A percentile compares a stretch with the other conserved stretches of the same genome.
These are phyloP conservation scores for Sebastes matsubarae DNA, from an alignment of 2,797 vertebrate species.

Conservation along the genomic window DNA sequence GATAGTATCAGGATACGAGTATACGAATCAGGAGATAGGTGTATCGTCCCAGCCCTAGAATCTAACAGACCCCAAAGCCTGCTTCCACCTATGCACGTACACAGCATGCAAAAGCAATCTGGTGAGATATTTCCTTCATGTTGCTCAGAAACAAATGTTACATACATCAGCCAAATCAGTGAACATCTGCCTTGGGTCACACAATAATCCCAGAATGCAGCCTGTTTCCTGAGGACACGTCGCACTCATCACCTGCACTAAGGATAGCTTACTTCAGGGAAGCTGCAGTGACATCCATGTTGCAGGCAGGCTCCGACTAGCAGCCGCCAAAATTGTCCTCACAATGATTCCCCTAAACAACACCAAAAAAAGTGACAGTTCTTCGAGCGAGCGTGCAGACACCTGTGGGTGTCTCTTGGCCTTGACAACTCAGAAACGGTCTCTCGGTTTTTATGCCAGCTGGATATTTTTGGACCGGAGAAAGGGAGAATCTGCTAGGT, in stretches of 20 bases:
- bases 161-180: slow-evolving; percentile 18
- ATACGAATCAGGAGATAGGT: too few relatives aligned
- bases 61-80: slow-evolving; percentile 20
- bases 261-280: slow-evolving; percentile 22
- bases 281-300: slow-evolving; percentile 24
- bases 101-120: slow-evolving; percentile 20
- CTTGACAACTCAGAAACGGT: slow-evolving; percentile 50
- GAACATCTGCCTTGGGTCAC: slow-evolving; percentile 35
- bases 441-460: slow-evolving; percentile 33
- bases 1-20: too few relatives aligned
- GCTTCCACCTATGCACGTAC: not conserved
- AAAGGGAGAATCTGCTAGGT: slow-evolving; percentile 17
- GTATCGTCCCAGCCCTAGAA: not conserved
- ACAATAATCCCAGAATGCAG: slow-evolving; percentile 25
- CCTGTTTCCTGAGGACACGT: slow-evolving; percentile 26
- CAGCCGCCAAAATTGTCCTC: slow-evolving; percentile 3
- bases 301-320: not conserved
- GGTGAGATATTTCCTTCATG: not conserved
- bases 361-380: slow-evolving; percentile 55
- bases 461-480: slow-evolving; percentile 45
- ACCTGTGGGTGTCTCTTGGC: slow-evolving; percentile 60
- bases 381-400: slow-evolving; percentile 28
- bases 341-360: slow-evolving; percentile 35
- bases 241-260: slow-evolving; percentile 23
- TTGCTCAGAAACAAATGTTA: slow-evolving; percentile 12